Percentiles rank a stretch among this genome's conserved stretches.
Conservation (phyloP, 2,888 invertebrate species). For the Neuroscelio doddi region DNA sequence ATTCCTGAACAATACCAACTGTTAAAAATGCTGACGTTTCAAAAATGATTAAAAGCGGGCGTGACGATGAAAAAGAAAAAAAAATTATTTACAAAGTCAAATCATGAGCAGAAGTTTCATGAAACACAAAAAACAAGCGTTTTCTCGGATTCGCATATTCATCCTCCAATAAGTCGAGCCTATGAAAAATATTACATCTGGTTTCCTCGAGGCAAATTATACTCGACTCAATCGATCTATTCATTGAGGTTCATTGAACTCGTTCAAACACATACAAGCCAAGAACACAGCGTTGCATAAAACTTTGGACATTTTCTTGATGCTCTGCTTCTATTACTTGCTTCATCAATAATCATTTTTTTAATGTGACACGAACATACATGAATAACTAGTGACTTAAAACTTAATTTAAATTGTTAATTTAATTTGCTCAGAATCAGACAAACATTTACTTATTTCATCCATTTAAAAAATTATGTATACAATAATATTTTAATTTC, state of each 20-base stretch:
- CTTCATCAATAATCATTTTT: conserved; percentile 41
- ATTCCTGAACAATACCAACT: no score
- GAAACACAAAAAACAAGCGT: background rate
- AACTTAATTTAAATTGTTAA: no score
- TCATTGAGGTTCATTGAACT: conserved; percentile 47
- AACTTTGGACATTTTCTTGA: conserved; percentile 43
- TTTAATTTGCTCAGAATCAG: no score
- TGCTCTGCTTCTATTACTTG: conserved; percentile 39
- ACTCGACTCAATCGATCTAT: conserved; percentile 45
- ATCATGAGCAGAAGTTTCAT: no score
- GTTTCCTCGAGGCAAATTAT: conserved; percentile 43
- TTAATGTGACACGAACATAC: no score
- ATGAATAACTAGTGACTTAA: conserved; percentile 18
- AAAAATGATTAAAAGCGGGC: no score
- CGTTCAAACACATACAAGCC: conserved; percentile 42
- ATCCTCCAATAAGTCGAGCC: conserved; percentile 17
- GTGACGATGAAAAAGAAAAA: no score
- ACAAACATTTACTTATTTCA: no score
- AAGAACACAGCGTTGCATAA: conserved; percentile 28
- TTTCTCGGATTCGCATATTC: conserved; percentile 20
- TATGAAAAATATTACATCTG: conserved; percentile 47
- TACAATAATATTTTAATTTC: no score
- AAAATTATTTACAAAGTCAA: no score
- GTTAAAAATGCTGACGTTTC: no score
- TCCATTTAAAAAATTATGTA: no score